Percentiles rank a stretch among this genome's conserved stretches.
Conservation (phyloP, 1,140 invertebrate genomes). For the Drosophila varians region DNA sequence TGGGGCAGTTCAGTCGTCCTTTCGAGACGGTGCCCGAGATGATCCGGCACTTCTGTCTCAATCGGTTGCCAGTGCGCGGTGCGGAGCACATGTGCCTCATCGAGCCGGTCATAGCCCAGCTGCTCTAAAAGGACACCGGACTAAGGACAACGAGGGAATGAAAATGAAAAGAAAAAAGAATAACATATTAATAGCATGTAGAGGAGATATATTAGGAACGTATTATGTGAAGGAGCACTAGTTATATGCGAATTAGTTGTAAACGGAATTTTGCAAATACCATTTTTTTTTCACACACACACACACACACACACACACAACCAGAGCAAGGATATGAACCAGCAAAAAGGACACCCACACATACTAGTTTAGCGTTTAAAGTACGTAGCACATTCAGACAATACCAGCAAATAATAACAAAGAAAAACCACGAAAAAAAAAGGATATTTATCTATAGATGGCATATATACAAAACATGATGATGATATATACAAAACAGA, state of each 20-base stretch:
- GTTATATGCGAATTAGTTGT: constrained; percentile 62
- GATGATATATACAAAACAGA: constrained; percentile 2
- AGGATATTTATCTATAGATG: constrained; percentile 41
- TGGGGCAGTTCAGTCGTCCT: constrained; percentile 95
- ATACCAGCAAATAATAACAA: constrained; percentile 47
- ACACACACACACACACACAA: too few relatives aligned
- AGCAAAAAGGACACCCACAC: constrained; percentile 17
- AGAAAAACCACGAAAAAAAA: constrained; percentile 19
- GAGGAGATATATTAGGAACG: constrained; percentile 40
- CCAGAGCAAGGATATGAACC: constrained; percentile 5
- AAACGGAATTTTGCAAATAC: constrained; percentile 27
- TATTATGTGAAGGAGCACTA: constrained; percentile 30
- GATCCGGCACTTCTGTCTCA: constrained; percentile 95
- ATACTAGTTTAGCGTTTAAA: constrained; percentile 68
- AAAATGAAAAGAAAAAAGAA: constrained; percentile 31
- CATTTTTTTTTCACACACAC: constrained; percentile 14
- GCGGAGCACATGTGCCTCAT: constrained; percentile 97
- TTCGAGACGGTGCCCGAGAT: constrained; percentile 96
- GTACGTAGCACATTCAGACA: constrained; percentile 79
- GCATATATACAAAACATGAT: constrained; percentile 43
- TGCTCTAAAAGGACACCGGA: constrained; percentile 86
- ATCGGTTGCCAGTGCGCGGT: constrained; percentile 95
- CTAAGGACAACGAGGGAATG: not conserved
- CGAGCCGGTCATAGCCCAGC: constrained; percentile 93
- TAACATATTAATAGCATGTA: constrained; percentile 72